Evolutionary conservation across 1,140 invertebrate genomes (phyloP).

Genomic region (Drosophila baimaii): DNA sequence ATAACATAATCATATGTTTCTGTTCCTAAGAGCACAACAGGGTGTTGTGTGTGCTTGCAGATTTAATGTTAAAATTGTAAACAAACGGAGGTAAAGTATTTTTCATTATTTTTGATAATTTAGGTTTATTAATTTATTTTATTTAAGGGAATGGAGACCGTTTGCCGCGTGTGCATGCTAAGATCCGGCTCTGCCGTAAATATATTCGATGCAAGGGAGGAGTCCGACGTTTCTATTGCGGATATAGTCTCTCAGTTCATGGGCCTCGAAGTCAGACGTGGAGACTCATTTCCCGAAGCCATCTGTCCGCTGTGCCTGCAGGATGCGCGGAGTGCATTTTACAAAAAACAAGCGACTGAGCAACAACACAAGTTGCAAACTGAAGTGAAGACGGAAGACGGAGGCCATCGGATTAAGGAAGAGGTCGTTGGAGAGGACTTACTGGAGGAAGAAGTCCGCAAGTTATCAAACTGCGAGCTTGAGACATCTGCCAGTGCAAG

Average conservation of each 20-base stretch:
- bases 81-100: background rate
- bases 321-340: background rate
- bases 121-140: background rate
- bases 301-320: conserved; percentile 1
- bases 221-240: background rate
- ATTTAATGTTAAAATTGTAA: background rate
- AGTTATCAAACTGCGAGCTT: background rate
- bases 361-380: background rate
- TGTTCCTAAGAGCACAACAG: background rate
- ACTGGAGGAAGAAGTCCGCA: background rate
- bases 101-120: background rate
- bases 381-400: background rate
- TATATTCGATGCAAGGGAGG: conserved; percentile 6
- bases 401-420: background rate
- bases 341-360: background rate
- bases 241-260: background rate
- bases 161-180: conserved; percentile 2
- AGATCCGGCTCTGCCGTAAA: background rate
- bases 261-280: background rate
- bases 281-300: background rate
- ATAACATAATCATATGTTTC: background rate
- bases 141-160: background rate
- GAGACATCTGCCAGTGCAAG: background rate
- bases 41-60: background rate
- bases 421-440: background rate